Base-by-base conservation (phyloP, 2,888 invertebrate species). In the Proisotoma minuta region DNA sequence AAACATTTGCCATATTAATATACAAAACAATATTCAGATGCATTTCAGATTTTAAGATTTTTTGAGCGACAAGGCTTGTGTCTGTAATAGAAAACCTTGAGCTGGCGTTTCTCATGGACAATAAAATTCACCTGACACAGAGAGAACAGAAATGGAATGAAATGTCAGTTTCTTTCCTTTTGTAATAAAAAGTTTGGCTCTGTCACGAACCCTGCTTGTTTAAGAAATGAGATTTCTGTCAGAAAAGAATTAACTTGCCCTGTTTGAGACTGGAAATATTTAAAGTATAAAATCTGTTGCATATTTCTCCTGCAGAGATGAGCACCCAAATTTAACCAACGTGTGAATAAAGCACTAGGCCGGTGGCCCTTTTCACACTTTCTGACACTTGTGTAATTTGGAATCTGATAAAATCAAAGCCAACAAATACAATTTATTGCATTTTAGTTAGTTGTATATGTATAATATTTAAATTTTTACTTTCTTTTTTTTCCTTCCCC, bases 311-410 rank as follows among this genome's bases (percentile, higher is more conserved):
- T 43, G 51, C 12, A 26, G n/a, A n/a, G 52, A 26, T 24, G 15
- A 26, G 56, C 56, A 56, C 47, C 56, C 56, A 56, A n/a, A n/a
- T n/a, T n/a, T n/a, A n/a, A n/a, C n/a, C 18, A 18, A 4, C 18
- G 43, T 56, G 56, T 43, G 39, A 43, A 43, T 15, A 26, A 56
- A 56, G 43, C 43, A 40, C 22, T 40, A n/a, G 26, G 40, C 43
- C 27, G 56, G 56, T 56, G 56, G 43, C 43, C 54, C 56, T 56
- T 56, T 56, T 60, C 54, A 60, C 60, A 54, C 29, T 54, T 53
- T 49, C 56, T 48, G 60, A 60, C 56, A 60, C 56, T 48, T 60
- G 23, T 24, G 56, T 54, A 60, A 60, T 60, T 54, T 60, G 60
- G 56, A 49, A 60, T 48, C 24, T 47, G 18, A n/a, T 12, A 26